These are phyloP conservation scores for Drosophila fuyamai DNA, from an alignment of 1,140 invertebrate species.

Conservation along the genomic window DNA sequence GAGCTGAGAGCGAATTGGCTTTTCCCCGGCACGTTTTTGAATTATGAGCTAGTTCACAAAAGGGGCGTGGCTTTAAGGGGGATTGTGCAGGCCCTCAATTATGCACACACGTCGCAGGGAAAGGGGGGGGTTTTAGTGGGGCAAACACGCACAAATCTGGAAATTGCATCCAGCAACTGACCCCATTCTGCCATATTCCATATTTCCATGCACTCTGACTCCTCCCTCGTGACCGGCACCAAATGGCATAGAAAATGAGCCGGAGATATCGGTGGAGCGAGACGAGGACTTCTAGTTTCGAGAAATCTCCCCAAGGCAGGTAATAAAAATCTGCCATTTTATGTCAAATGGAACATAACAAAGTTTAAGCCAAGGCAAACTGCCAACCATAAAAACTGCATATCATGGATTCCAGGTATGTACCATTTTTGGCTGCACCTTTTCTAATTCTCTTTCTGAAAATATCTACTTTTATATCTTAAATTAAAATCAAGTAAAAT, in stretches of 20 bases:
- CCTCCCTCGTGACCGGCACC: constrained; percentile 3
- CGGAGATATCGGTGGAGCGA: neutral
- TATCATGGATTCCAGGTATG: neutral
- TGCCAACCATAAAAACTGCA: neutral
- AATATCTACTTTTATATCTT: too few species aligned
- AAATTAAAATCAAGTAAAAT: too few species aligned
- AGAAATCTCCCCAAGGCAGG: neutral
- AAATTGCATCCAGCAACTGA: constrained; percentile 39
- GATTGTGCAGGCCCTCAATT: constrained; percentile 51
- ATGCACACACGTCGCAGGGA: constrained; percentile 46
- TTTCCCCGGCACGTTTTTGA: constrained; percentile 46
- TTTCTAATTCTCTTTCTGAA: too few species aligned
- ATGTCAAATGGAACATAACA: constrained; percentile 5
- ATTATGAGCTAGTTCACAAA: constrained; percentile 27
- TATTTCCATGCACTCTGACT: constrained; percentile 2
- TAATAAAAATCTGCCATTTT: constrained; percentile 20
- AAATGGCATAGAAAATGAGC: constrained; percentile 57
- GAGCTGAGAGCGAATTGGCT: constrained; percentile 54
- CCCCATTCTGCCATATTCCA: neutral
- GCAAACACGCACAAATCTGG: constrained; percentile 40
- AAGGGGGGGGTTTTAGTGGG: neutral
- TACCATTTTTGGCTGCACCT: too few species aligned
- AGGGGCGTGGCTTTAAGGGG: neutral
- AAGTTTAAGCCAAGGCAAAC: neutral
- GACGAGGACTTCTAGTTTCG: neutral